A percentile compares a stretch with the other conserved stretches of the same genome.
These are phyloP conservation scores for Phyllostomus discolor DNA, from an alignment of 2,113 vertebrate genomes.

Conservation along the genomic window DNA sequence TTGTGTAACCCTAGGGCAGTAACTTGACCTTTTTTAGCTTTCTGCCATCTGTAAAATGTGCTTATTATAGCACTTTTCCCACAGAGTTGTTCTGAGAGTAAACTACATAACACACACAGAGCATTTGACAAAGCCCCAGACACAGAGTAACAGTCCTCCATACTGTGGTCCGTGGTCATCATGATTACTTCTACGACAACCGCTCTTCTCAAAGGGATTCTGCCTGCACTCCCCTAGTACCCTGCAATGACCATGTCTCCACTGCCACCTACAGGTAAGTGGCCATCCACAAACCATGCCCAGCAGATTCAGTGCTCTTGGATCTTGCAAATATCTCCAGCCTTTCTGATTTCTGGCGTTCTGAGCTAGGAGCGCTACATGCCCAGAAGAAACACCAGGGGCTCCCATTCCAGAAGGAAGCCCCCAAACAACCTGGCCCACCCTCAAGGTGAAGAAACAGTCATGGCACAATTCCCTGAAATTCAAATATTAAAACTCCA, in stretches of 20 bases:
- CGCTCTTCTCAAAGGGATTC: neutral
- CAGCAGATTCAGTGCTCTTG: neutral
- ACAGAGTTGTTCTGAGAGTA: neutral
- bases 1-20: neutral
- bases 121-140: neutral
- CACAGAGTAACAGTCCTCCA: neutral
- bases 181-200: neutral
- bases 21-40: neutral
- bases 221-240: neutral
- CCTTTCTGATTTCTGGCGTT: neutral
- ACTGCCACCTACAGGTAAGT: constrained; percentile 67
- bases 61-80: neutral
- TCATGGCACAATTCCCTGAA: neutral
- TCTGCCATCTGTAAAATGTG: neutral
- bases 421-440: neutral
- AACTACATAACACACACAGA: neutral
- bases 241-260: neutral
- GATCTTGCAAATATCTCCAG: neutral
- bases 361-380: neutral
- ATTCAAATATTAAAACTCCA: neutral
- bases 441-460: neutral
- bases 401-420: neutral
- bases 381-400: neutral
- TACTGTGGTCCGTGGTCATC: too few relatives aligned
- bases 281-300: neutral